Evolutionary conservation across 2,888 invertebrate genomes (phyloP), one percentile per base, ranked within the genome.

Genomic region (Fragum sueziense): DNA sequence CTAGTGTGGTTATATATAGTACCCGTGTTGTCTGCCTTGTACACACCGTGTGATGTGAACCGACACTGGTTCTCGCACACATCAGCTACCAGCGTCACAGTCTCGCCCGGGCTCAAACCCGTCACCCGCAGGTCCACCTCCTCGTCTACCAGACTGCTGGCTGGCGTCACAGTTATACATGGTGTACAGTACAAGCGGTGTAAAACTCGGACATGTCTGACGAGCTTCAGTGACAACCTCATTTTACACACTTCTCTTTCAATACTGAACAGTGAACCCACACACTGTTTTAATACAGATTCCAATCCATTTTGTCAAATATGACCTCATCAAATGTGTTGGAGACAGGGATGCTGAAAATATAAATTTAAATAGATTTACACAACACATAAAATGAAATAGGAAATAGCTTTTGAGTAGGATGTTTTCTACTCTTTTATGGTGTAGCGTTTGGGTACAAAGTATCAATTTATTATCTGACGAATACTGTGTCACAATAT

Each of bases 81-180:
- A 25, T 31, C 34, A 17, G 73, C 73, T 7, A 51, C 65, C 25
- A 73, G 17, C 9, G 31, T 62, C 29, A 73, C 65, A 3, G 33
- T 62, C 34, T 73, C 51, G 11, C 61, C 22, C 22, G 73, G 73
- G 27, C 22, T 34, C 22, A 73, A 34, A 25, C 73, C 73, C 3
- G 7, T n/a, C 0, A 73, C 47, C 14, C 17, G 20, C 6, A 73
- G 61, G 11, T 62, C 47, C 14, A 73, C 70, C 20, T 70, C 52
- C 37, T 70, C 31, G 33, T 70, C 70, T 2, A 70, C 51, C 34
- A 70, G 34, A 37, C 54, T 20, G 1, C 34, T 33, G 1, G n/a
- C 11, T 3, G 70, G 70, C 25, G 34, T 70, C 7, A 70, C 37
- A 22, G 11, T 25, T 3, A 70, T n/a, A 22, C 22, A 31, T 34